Evolutionary conservation across 1,140 invertebrate species (phyloP).

Genomic region (Papilio helenus): DNA sequence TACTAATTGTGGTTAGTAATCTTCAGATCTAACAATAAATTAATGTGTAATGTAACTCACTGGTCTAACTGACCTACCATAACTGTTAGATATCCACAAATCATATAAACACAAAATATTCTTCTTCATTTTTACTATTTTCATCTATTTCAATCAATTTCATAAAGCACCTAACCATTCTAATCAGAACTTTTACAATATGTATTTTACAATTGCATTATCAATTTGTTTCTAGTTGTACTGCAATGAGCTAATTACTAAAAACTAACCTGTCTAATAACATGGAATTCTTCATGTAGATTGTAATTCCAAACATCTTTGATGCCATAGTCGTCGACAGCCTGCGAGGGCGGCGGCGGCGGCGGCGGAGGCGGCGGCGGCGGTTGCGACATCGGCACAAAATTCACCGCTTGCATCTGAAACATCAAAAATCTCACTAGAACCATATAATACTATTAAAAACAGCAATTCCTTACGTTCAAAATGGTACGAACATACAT

Average conservation of each 20-base stretch:
- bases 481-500: slow-evolving; percentile 33
- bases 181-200: background rate
- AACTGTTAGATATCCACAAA: background rate
- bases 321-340: slow-evolving; percentile 95
- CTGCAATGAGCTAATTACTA: background rate
- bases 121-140: background rate
- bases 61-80: background rate
- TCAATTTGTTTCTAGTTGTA: no score
- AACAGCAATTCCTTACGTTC: background rate
- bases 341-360: slow-evolving; percentile 54
- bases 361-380: slow-evolving; percentile 72
- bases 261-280: slow-evolving; percentile 89
- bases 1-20: background rate
- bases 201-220: no score
- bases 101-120: background rate
- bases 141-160: background rate
- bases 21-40: background rate
- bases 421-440: slow-evolving; percentile 31
- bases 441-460: slow-evolving; percentile 9
- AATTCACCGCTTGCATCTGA: slow-evolving; percentile 80
- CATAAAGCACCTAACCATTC: background rate
- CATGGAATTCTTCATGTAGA: slow-evolving; percentile 97
- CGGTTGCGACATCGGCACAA: slow-evolving; percentile 64
- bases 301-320: slow-evolving; percentile 99
- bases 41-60: background rate